Conservation (phyloP, 2,797 vertebrate genomes). For the Lagodon rhomboides region DNA sequence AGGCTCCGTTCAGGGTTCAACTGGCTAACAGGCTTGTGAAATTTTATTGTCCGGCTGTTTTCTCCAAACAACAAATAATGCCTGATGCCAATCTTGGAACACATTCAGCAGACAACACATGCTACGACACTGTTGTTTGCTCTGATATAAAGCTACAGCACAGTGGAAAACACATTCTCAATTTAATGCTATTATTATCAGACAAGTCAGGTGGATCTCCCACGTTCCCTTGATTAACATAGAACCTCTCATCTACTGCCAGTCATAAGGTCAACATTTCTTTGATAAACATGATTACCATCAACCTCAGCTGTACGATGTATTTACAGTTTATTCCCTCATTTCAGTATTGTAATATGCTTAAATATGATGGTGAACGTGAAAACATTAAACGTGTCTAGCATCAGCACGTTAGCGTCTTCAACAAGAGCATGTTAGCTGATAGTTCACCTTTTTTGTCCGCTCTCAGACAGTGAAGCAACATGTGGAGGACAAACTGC, state of each 20-base stretch:
- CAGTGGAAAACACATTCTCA: not conserved
- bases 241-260: not conserved
- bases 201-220: not conserved
- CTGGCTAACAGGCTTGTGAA: constrained; percentile 48
- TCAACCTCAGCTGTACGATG: not conserved
- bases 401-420: no score
- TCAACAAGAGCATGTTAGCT: not conserved
- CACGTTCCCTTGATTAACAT: no score
- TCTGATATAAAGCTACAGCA: not conserved
- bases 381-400: not conserved
- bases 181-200: not conserved
- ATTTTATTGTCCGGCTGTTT: constrained; percentile 56
- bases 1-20: constrained; percentile 44
- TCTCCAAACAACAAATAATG: constrained; percentile 48
- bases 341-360: not conserved
- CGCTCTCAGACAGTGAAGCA: not conserved
- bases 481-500: not conserved
- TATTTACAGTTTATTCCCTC: no score
- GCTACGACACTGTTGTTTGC: constrained; percentile 1
- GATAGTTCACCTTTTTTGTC: not conserved
- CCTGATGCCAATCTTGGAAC: constrained; percentile 34
- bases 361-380: not conserved
- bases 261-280: no score
- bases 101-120: constrained; percentile 24
- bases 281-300: not conserved